A percentile compares a stretch with the other conserved stretches of the same genome.
These are phyloP conservation scores for Epizoanthus scotinus DNA, from an alignment of 92 coral and sea anemone genomes.

Conservation along the genomic window DNA sequence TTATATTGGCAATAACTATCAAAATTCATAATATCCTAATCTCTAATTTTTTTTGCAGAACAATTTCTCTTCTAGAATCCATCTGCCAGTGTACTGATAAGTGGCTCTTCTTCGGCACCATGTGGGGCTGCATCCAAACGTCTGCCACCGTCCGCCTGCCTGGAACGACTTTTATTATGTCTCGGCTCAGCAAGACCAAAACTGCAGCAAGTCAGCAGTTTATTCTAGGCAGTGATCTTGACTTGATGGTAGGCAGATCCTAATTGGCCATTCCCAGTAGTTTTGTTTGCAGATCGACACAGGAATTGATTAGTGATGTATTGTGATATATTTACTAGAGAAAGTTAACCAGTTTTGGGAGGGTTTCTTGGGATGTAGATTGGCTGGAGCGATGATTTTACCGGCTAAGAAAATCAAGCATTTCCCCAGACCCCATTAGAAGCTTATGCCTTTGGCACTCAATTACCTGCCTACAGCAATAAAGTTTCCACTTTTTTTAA, in stretches of 20 bases:
- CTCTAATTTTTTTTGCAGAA: conserved; percentile 46
- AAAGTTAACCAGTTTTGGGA: no score
- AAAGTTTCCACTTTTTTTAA: no score
- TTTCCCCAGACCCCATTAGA: no score
- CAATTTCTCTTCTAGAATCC: conserved; percentile 79
- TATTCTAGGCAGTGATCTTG: conserved; percentile 73
- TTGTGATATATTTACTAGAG: no score
- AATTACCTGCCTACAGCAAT: no score
- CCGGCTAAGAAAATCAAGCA: no score
- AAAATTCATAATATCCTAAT: neutral
- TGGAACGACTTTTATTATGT: conserved; percentile 81
- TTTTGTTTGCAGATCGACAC: neutral
- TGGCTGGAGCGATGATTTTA: no score
- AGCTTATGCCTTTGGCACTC: no score
- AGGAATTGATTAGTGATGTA: no score
- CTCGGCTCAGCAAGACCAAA: conserved; percentile 76
- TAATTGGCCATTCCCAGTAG: neutral
- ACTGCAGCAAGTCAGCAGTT: conserved; percentile 67
- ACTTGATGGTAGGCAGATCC: conserved; percentile 67
- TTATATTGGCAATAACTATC: no score
- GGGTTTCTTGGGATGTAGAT: no score
- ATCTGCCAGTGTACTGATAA: conserved; percentile 87
- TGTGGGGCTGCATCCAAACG: conserved; percentile 82
- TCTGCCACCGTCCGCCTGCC: conserved; percentile 76
- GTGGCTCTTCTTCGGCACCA: conserved; percentile 71